phyloP scores from a whole-genome alignment of 1,140 invertebrate species.

The Pseudomyrmex cubaensis region DNA sequence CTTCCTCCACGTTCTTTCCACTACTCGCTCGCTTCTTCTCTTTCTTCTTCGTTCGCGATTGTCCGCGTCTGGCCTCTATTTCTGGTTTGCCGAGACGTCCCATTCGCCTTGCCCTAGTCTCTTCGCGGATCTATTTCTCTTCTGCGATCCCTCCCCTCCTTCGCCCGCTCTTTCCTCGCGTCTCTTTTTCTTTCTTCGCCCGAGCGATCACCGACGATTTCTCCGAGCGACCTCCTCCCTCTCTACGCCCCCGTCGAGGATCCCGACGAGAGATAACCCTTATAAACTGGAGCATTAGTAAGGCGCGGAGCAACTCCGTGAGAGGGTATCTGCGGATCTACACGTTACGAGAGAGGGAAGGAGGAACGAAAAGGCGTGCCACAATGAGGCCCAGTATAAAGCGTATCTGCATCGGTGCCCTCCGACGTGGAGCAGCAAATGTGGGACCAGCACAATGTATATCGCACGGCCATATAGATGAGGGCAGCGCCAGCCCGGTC shows the following conservation, averaged over 20 bases:
- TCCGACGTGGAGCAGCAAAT: conserved; percentile 51
- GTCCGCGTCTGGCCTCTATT: neutral
- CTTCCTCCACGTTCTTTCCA: neutral
- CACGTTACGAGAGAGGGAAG: conserved; percentile 65
- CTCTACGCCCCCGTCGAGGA: conserved; percentile 59
- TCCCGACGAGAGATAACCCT: conserved; percentile 80
- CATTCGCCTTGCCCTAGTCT: no score
- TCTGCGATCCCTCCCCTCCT: neutral
- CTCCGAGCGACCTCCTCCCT: conserved; percentile 43
- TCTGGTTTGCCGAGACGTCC: no score
- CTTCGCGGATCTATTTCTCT: conserved; percentile 10
- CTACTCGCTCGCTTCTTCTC: conserved; percentile 2
- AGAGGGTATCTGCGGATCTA: conserved; percentile 73
- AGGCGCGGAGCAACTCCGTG: conserved; percentile 75
- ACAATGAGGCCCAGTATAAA: conserved; percentile 73
- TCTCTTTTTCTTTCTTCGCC: conserved; percentile 34
- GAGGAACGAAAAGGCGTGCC: conserved; percentile 66
- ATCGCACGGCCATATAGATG: conserved; percentile 68
- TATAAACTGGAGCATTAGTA: conserved; percentile 84
- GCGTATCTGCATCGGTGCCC: conserved; percentile 70
- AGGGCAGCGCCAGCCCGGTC: conserved; percentile 57
- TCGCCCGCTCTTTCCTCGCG: conserved; percentile 20
- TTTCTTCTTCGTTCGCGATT: conserved; percentile 8
- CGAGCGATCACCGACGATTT: conserved; percentile 32
- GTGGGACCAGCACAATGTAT: conserved; percentile 70